Percentiles rank a stretch among this genome's conserved stretches.
These are phyloP conservation scores for Numida meleagris DNA, from an alignment of 2,113 vertebrate genomes.

Conservation along the genomic window DNA sequence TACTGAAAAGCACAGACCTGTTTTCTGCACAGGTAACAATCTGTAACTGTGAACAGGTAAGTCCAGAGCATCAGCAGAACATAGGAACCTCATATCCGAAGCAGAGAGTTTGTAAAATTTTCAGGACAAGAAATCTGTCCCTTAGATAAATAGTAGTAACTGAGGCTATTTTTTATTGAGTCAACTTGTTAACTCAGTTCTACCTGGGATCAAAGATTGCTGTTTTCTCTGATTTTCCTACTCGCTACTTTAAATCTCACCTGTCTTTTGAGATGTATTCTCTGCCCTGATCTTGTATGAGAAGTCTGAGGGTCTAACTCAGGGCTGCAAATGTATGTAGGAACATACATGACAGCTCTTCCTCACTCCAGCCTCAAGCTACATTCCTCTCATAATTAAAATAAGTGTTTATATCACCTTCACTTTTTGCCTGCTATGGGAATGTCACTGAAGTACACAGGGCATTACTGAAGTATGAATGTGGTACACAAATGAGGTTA, in stretches of 20 bases:
- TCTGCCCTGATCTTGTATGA: not conserved
- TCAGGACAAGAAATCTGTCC: not conserved
- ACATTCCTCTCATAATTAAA: not conserved
- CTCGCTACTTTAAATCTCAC: not conserved
- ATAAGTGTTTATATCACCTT: not conserved
- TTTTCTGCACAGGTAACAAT: fast-evolving
- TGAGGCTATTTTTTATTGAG: not conserved
- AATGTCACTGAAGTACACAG: not conserved
- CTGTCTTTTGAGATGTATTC: not conserved
- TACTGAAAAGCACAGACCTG: not conserved
- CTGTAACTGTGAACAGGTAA: not conserved
- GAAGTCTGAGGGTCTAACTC: constrained; percentile 7
- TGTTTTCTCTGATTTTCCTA: not conserved
- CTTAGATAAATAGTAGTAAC: not conserved
- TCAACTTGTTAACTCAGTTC: not conserved
- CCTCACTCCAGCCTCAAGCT: not conserved
- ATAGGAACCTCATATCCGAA: not conserved
- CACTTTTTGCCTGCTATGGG: not conserved
- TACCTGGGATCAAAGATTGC: not conserved
- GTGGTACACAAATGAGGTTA: not conserved
- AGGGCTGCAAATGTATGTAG: not conserved
- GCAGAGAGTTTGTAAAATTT: not conserved
- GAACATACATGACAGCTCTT: not conserved
- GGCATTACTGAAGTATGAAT: not conserved
- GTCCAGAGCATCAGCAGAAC: not conserved